Percentiles rank a stretch among this genome's conserved stretches.
Conservation (phyloP, 2,888 invertebrate species). For the Megalurothrips usitatus region DNA sequence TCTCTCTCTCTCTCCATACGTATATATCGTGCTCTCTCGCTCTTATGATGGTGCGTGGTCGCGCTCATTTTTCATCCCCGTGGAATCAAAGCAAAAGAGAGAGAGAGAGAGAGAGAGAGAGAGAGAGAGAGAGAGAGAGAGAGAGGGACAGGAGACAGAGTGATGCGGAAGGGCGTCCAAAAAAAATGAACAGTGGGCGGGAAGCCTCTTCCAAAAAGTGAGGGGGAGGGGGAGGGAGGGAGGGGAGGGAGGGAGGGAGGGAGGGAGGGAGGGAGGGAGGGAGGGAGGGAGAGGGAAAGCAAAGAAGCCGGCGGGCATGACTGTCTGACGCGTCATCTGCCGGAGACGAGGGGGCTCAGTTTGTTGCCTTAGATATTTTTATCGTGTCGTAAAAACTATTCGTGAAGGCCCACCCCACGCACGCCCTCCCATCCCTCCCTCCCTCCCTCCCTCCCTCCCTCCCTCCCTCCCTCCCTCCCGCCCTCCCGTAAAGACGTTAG, state of each 20-base stretch:
- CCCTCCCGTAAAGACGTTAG: not conserved
- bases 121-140: too few relatives aligned
- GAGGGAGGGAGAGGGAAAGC: not conserved
- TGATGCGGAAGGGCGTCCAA: too few relatives aligned
- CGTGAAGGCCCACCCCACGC: not conserved
- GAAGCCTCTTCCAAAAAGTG: not conserved
- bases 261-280: not conserved
- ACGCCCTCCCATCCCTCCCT: not conserved
- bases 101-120: not conserved
- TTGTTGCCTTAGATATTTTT: conserved; percentile 13
- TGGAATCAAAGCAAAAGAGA: not conserved
- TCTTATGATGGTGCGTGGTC: not conserved
- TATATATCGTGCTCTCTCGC: not conserved
- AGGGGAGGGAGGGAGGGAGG: not conserved
- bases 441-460: not conserved
- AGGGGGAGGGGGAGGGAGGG: conserved; percentile 32
- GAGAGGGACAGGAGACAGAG: too few relatives aligned
- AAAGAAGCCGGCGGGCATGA: not conserved
- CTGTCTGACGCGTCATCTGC: conserved; percentile 30
- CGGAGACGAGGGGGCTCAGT: conserved; percentile 38
- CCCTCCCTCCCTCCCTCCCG: not conserved
- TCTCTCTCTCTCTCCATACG: not conserved
- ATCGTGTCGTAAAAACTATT: not conserved
- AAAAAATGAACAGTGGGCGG: not conserved
- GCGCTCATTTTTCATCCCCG: not conserved